phyloP scores from a whole-genome alignment of 2,797 vertebrate genomes.

The Rhabdophis nuchalis region DNA sequence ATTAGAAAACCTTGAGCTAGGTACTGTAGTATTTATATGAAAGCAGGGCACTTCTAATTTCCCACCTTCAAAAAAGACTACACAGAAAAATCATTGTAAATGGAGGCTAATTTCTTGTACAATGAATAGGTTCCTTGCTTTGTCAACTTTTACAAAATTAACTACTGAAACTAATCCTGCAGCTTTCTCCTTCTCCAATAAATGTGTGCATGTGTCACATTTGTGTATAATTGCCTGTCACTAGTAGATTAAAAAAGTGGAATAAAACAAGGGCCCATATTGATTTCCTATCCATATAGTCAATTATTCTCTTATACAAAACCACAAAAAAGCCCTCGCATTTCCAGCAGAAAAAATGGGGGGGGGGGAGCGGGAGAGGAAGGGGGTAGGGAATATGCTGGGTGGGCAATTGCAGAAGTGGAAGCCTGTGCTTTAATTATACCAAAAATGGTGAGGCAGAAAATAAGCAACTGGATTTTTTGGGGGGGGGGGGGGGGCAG shows the following conservation, averaged over 20 bases:
- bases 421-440: not conserved
- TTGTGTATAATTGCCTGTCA: not conserved
- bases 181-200: not conserved
- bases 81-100: not conserved
- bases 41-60: not conserved
- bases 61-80: not conserved
- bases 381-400: not conserved
- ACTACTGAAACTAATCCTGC: not conserved
- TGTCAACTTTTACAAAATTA: not conserved
- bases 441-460: not conserved
- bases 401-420: not conserved
- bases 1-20: not conserved
- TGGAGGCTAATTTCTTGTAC: not conserved
- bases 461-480: not conserved
- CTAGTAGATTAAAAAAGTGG: not conserved
- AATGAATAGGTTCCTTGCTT: not conserved
- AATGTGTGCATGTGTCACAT: not conserved
- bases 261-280: not conserved
- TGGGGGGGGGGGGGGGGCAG: not conserved
- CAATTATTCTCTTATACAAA: not conserved
- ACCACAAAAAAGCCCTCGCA: not conserved
- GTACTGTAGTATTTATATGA: not conserved
- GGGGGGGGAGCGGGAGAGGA: too few relatives aligned
- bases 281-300: not conserved
- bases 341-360: not conserved